Evolutionary conservation across 2,113 vertebrate genomes (phyloP).

Genomic region (Ceyx margarethae): DNA sequence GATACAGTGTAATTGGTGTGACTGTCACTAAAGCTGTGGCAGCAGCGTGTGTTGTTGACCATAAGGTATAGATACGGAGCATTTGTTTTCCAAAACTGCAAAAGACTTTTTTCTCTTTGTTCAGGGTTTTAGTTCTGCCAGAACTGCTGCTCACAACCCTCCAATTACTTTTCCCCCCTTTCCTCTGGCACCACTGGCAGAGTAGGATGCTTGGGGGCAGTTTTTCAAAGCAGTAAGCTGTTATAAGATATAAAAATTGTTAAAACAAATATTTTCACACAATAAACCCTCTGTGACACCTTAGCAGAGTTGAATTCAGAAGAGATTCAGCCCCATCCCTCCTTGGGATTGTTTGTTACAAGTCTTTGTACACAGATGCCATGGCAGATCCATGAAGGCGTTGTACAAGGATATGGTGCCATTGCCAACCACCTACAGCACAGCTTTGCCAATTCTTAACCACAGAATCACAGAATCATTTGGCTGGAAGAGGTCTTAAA

Average conservation of each 20-base stretch:
- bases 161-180: not conserved
- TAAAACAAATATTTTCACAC: not conserved
- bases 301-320: not conserved
- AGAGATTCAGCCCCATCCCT: not conserved
- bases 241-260: not conserved
- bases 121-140: not conserved
- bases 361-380: not conserved
- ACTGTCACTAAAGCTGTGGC: not conserved
- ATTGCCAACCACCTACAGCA: not conserved
- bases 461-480: not conserved
- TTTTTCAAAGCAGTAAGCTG: not conserved
- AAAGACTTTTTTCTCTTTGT: not conserved
- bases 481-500: no score
- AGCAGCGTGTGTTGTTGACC: not conserved
- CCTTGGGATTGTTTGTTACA: not conserved
- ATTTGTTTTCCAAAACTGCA: not conserved
- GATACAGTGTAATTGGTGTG: constrained; percentile 26
- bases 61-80: constrained; percentile 28
- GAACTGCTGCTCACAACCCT: rapidly evolving
- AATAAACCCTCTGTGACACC: rapidly evolving
- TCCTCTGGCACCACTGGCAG: not conserved
- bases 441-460: not conserved
- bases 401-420: not conserved
- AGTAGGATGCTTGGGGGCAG: no score
- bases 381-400: constrained; percentile 18